Evolutionary conservation across 2,888 invertebrate genomes (phyloP).

Genomic region (Sympetrum striolatum): DNA sequence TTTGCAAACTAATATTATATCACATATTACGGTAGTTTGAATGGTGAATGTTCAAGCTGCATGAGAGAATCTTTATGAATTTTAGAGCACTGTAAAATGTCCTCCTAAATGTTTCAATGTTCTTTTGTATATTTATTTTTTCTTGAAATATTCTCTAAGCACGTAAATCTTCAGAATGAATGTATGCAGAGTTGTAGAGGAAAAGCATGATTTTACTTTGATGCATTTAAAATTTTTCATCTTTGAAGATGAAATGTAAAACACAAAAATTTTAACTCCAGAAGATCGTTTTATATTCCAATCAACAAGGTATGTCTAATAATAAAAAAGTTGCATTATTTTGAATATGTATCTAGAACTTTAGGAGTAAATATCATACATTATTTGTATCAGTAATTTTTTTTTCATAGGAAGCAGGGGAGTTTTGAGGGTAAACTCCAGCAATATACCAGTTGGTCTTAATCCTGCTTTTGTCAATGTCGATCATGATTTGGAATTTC

Average conservation of each 20-base stretch:
- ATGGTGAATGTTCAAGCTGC: no score
- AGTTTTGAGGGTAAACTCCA: conserved; percentile 20
- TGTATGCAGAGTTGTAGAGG: neutral
- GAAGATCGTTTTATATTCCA: neutral
- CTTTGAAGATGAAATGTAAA: neutral
- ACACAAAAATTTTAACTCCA: neutral
- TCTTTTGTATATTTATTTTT: no score
- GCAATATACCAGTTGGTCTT: conserved; percentile 44
- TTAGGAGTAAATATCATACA: neutral
- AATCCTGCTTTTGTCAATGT: conserved; percentile 59
- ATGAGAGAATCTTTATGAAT: no score
- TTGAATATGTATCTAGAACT: neutral
- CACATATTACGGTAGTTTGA: no score
- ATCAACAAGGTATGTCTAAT: neutral
- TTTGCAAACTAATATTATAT: no score
- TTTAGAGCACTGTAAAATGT: no score
- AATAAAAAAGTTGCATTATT: neutral
- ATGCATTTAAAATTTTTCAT: neutral
- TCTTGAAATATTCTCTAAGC: neutral
- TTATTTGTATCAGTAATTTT: neutral
- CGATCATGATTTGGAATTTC: conserved; percentile 62
- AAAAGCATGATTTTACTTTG: neutral
- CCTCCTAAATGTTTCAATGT: no score
- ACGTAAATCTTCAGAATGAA: neutral
- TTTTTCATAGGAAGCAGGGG: conserved; percentile 19